Conservation (phyloP, 2,797 vertebrate genomes). For the Eptatretus atami region DNA sequence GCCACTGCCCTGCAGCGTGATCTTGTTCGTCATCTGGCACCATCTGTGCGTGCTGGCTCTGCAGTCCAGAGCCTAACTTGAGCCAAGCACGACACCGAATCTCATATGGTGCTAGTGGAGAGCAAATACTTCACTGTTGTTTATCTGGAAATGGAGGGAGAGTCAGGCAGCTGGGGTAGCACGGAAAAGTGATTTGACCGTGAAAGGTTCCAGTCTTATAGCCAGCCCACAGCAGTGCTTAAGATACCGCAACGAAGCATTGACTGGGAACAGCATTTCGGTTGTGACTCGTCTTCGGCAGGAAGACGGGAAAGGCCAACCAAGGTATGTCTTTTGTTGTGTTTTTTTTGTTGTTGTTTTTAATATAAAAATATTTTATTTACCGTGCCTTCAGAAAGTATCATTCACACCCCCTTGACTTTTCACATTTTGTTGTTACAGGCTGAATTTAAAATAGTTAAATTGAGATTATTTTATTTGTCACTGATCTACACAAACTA, state of each 20-base stretch:
- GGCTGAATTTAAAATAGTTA: no score
- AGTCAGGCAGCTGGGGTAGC: not conserved
- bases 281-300: conserved; percentile 72
- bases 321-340: conserved; percentile 26
- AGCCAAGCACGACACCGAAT: conserved; percentile 60
- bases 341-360: no score
- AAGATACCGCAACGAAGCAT: conserved; percentile 54
- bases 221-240: conserved; percentile 57
- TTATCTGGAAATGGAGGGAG: not conserved
- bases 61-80: conserved; percentile 58
- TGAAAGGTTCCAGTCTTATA: conserved; percentile 44
- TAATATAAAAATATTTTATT: no score
- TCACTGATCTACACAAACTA: no score
- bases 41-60: conserved; percentile 20
- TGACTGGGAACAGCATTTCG: conserved; percentile 94
- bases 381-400: no score
- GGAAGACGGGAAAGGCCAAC: conserved; percentile 73
- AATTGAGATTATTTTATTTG: no score
- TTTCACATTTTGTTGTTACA: no score
- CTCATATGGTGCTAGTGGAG: conserved; percentile 37
- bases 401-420: no score
- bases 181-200: conserved; percentile 24
- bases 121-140: not conserved
- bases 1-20: conserved; percentile 47
- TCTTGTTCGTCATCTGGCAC: conserved; percentile 47